Evolutionary conservation across 1,140 invertebrate species (phyloP), one percentile per base, ranked within the genome.

Genomic region (Goniozus legneri): DNA sequence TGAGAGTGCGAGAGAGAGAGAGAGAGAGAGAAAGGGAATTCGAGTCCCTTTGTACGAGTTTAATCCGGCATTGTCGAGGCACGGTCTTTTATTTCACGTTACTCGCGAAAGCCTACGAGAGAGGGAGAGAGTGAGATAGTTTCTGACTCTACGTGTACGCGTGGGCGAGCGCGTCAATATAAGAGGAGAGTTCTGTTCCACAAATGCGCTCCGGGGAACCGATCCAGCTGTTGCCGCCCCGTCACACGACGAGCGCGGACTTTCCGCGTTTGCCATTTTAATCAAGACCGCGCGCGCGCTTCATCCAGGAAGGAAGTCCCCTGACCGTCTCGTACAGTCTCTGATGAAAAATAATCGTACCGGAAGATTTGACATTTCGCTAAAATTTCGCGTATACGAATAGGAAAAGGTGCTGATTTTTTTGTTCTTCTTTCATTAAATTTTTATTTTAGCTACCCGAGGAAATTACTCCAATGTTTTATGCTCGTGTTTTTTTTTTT

Each of bases 161-260:
- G 30, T 27, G 6, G 30, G 42, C 39, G 21, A 50, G 27, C 63
- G 69, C 65, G 68, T 72, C 71, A 73, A 75, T 46, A 61, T 72
- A 72, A 76, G 69, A 73, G 71, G 62, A 71, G 66, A 73, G 57
- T 71, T 71, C 69, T 76, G 71, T 75, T 67, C 69, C 56, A 63
- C 67, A 75, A 76, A 75, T 75, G 72, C 62, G 71, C 73, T 75
- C 64, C 64, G 66, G 73, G 73, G 73, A 76, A 75, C 69, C 47
- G 64, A 74, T 74, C 71, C 73, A 76, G 73, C 72, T 76, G 73
- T 76, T 76, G 73, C 68, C 67, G 54, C 56, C 50, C n/a, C n/a
- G n/a, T n/a, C n/a, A n/a, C n/a, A n/a, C n/a, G n/a, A n/a, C n/a
- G n/a, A n/a, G n/a, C n/a, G 54, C 50, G 58, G 56, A 63, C 56